Percentiles rank a stretch among this genome's conserved stretches.
Conservation (phyloP, 92 coral and sea anemone species). For the Parazoanthus darwini region DNA sequence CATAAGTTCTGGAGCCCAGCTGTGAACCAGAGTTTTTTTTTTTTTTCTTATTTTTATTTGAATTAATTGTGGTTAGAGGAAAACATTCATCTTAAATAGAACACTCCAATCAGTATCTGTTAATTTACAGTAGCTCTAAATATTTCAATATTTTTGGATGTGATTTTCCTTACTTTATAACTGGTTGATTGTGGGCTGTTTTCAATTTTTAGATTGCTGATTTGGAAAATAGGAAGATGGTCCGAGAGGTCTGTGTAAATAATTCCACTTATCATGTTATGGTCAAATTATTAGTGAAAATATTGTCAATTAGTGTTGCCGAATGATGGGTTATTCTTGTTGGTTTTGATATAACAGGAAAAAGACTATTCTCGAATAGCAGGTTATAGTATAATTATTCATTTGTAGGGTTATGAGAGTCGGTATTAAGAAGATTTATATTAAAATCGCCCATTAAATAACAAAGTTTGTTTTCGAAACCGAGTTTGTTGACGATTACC, state of each 20-base stretch:
- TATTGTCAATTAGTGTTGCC: too few relatives aligned
- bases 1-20: too few relatives aligned
- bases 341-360: constrained; percentile 53
- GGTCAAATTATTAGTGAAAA: constrained; percentile 44
- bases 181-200: constrained; percentile 29
- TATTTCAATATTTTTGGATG: constrained; percentile 11
- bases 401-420: constrained; percentile 49
- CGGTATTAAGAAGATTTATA: constrained; percentile 44
- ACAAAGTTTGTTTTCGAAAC: too few relatives aligned
- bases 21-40: too few relatives aligned
- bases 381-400: constrained; percentile 49
- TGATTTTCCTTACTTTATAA: constrained; percentile 12
- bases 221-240: constrained; percentile 32
- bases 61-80: too few relatives aligned
- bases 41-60: too few relatives aligned
- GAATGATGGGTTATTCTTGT: constrained; percentile 49
- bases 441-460: too few relatives aligned
- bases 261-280: constrained; percentile 33
- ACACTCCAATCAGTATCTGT: constrained; percentile 13
- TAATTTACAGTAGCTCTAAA: constrained; percentile 11
- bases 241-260: constrained; percentile 28
- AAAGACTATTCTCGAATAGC: constrained; percentile 46
- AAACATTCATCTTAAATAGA: neutral
- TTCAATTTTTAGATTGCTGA: constrained; percentile 21
- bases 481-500: constrained; percentile 27